Evolutionary conservation across 1,140 invertebrate species (phyloP), one percentile per base, ranked within the genome.

Genomic region (Hycleus cichorii): DNA sequence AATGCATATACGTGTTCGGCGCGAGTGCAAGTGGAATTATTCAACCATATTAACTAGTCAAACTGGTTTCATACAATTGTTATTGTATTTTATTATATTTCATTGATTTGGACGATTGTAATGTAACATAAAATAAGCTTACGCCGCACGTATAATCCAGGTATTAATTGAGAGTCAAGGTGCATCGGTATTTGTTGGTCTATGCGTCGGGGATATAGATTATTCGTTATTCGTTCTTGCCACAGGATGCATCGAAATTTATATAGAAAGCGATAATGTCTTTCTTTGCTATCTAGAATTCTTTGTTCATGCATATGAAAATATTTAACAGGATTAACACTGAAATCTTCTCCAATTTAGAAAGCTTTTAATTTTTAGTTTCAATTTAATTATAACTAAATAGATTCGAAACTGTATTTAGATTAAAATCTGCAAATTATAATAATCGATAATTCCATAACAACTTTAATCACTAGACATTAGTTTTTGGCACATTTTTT

Each of bases 111-210:
- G 56, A 53, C 57, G 39, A 53, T 49, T 64, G 57, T 49, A 56
- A 64, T 58, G 52, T 32, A 53, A 62, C 59, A 62, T 62, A 60
- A 64, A 66, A 64, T 64, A 66, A 66, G 65, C 62, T 66, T 64
- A 66, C 58, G 62, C 58, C 64, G 61, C 64, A 66, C 64, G 65
- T 64, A 58, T 55, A 52, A 59, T 44, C 53, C 58, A 58, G 51
- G 54, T 61, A 64, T 66, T 66, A 64, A 66, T 66, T 66, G 65
- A 58, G 59, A 66, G 65, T 66, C 65, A 56, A 62, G 62, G 60
- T 64, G 65, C 65, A 62, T 66, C 62, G 63, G 65, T 60, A 66
- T 66, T 66, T 62, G 65, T 56, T 64, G 64, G 54, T 53, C 58
- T 62, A 62, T 64, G 65, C 65, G 65, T 62, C 44, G 57, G 47